Evolutionary conservation across 2,888 invertebrate species (phyloP).

Genomic region (Cacoxenus indagator): DNA sequence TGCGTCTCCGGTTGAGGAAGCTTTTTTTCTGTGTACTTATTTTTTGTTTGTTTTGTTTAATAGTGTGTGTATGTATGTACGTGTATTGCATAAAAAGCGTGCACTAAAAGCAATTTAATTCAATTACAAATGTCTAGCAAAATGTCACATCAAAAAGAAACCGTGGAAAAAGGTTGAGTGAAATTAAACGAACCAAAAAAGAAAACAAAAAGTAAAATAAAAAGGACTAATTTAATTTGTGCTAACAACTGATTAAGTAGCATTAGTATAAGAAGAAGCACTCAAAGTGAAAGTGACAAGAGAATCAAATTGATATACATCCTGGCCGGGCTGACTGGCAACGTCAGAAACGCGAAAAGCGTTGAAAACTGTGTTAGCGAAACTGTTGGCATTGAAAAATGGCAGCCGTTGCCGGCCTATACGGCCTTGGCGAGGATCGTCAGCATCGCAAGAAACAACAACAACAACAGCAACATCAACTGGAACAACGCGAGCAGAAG

Average conservation of each 20-base stretch:
- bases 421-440: constrained; percentile 84
- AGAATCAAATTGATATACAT: too few relatives aligned
- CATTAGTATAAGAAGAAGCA: too few relatives aligned
- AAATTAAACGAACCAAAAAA: too few relatives aligned
- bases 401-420: constrained; percentile 86
- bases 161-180: too few relatives aligned
- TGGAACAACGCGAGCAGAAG: constrained; percentile 76
- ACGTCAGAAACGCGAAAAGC: not conserved
- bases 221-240: too few relatives aligned
- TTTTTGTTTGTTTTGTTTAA: not conserved
- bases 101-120: not conserved
- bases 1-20: not conserved
- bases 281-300: too few relatives aligned
- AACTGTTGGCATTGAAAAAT: constrained; percentile 66
- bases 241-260: too few relatives aligned
- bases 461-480: constrained; percentile 73
- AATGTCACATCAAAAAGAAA: not conserved
- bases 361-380: not conserved
- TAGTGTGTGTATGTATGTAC: not conserved
- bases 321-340: too few relatives aligned
- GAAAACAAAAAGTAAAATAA: too few relatives aligned
- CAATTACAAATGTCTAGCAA: not conserved
- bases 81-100: not conserved
- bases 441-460: constrained; percentile 70
- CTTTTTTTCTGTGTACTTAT: not conserved